Conservation (phyloP, 1,140 invertebrate species). For the Apolygus lucorum region DNA sequence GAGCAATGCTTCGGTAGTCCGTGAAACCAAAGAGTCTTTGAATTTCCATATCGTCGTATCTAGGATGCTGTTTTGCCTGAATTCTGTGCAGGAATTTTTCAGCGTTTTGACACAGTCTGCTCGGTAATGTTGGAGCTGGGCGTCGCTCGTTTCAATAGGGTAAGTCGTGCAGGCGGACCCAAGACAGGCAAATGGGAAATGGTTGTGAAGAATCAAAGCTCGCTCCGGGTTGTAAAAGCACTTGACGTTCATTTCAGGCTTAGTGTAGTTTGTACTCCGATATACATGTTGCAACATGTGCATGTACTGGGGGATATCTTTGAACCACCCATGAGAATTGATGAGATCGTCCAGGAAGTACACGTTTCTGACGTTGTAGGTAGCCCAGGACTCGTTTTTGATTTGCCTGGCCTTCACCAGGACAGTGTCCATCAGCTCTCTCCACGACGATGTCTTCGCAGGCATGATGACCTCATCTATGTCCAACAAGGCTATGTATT, state of each 20-base stretch:
- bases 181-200: slow-evolving; percentile 82
- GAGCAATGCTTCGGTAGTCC: slow-evolving; percentile 59
- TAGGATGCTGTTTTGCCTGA: slow-evolving; percentile 67
- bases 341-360: slow-evolving; percentile 88
- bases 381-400: slow-evolving; percentile 65
- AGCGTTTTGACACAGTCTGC: slow-evolving; percentile 83
- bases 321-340: slow-evolving; percentile 71
- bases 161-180: slow-evolving; percentile 78
- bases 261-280: slow-evolving; percentile 81
- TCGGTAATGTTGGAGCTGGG: slow-evolving; percentile 87
- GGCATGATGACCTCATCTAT: slow-evolving; percentile 95
- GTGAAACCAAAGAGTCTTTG: slow-evolving; percentile 60
- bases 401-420: slow-evolving; percentile 56
- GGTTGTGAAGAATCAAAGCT: slow-evolving; percentile 83
- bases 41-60: slow-evolving; percentile 84
- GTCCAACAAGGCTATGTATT: slow-evolving; percentile 83
- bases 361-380: slow-evolving; percentile 86
- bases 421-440: slow-evolving; percentile 63
- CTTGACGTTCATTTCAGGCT: slow-evolving; percentile 87
- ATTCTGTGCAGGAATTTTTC: slow-evolving; percentile 76
- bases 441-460: slow-evolving; percentile 64
- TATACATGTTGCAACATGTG: slow-evolving; percentile 92
- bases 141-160: slow-evolving; percentile 66
- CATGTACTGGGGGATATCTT: slow-evolving; percentile 78
- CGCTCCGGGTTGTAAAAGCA: slow-evolving; percentile 87